Evolutionary conservation across 2,113 vertebrate species (phyloP), one percentile per base, ranked within the genome.

Genomic region (Pogonocichla stellata): DNA sequence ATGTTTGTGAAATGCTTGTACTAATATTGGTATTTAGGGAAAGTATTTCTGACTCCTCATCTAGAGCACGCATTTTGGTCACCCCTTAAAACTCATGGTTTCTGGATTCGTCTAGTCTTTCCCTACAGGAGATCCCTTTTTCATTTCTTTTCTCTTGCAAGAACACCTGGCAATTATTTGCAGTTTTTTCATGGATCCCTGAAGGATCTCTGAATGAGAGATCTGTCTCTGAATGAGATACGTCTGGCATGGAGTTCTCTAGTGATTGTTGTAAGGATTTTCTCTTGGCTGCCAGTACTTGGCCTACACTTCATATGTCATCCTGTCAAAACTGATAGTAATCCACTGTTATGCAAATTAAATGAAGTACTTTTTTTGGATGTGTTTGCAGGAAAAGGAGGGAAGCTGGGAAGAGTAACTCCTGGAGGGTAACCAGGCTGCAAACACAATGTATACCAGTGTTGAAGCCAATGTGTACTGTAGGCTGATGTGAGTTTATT

Each of bases 261-360:
- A 31, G n/a, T 29, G 57, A 72, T 77, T 75, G 42, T 26, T 75
- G 36, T 40, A 61, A 75, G 70, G 74, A 57, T 95, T 94, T 92
- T 94, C 80, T 81, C 33, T 86, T 81, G 80, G 25, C 56, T 90
- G 74, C 74, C n/a, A 64, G n/a, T 82, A 22, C 22, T 72, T 93
- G 88, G 93, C 53, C 61, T 90, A 45, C 53, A 45, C 50, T 88
- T 85, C 0, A 0, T 69, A 14, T 65, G 25, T 84, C 69, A 34
- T 84, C 16, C 47, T 92, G 58, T 69, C 67, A 31, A 29, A 90
- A 72, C 58, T 86, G 70, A 14, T 57, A 53, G 78, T 64, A 88
- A 69, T 72, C 25, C 66, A 57, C 18, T 40, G 4, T 65, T 94
- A n/a, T 90, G 62, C 82, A 67, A 74, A 56, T 61, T 19, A 70